Base-by-base conservation (phyloP, 2,888 invertebrate species). In the Neuroscelio doddi region DNA sequence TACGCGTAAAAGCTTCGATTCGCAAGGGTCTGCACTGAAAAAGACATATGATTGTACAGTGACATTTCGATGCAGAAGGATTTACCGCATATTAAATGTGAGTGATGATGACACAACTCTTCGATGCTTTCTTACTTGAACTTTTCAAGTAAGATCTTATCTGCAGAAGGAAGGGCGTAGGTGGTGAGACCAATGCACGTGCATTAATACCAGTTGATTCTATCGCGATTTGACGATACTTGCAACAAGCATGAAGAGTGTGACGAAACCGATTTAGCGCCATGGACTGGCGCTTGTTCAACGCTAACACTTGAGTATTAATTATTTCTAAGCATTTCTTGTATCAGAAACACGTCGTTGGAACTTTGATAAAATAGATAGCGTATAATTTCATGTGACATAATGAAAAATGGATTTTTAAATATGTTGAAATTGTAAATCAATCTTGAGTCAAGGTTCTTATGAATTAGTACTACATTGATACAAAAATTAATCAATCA, bases 131-230 rank as follows among this genome's bases (percentile, higher is more conserved):
- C 21, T 32, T 32, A 32, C 32, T 32, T 32, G 32, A 32, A 32
- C 32, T 32, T 32, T 32, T 32, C 32, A 32, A 32, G 32, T 10
- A 4, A 32, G 32, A 32, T 32, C 32, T 32, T 32, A 32, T 32
- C 32, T 12, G 32, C 4, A 32, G 10, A n/a, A 4, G 32, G 10
- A 32, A 10, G 32, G 32, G 32, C 32, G 32, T 32, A 32, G 32
- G 32, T 32, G 32, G 32, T 32, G 32, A 32, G 12, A 32, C 12
- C 32, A 10, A 32, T 32, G 10, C 32, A 12, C 12, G 1, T 29
- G n/a, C n/a, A 29, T 29, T 29, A 12, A 32, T 12, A 32, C 32
- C 32, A 10, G 32, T 32, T 12, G 10, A 32, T 32, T 29, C 32
- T 12, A 32, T 12, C 12, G 32, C 32, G 32, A 10, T 32, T 32